Evolutionary conservation across 64 coral and sea anemone species (phyloP).

Genomic region (Pocillopora damicornis): DNA sequence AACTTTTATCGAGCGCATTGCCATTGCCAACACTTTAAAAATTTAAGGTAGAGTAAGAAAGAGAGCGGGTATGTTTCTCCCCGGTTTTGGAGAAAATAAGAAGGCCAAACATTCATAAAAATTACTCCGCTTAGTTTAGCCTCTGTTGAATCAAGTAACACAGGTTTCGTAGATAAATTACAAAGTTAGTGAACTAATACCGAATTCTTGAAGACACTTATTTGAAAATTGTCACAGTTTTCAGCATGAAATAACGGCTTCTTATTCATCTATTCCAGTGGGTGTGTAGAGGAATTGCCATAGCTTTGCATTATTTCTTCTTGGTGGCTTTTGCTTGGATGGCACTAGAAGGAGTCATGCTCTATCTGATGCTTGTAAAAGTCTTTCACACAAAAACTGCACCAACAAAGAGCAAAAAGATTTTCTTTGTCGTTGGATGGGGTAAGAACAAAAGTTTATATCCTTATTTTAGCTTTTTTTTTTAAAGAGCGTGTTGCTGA

Average conservation of each 20-base stretch:
- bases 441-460: conserved; percentile 30
- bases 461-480: not conserved
- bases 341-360: conserved; percentile 78
- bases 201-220: not conserved
- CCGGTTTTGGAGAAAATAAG: no score
- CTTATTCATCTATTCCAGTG: conserved; percentile 20
- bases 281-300: conserved; percentile 61
- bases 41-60: no score
- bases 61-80: no score
- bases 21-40: no score
- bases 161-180: no score
- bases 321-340: conserved; percentile 84
- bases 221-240: not conserved
- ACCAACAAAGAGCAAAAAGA: conserved; percentile 55
- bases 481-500: no score
- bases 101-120: no score
- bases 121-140: no score
- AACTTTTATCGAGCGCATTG: no score
- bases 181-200: no score
- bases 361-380: conserved; percentile 86
- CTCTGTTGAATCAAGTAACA: no score
- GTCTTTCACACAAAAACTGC: conserved; percentile 76
- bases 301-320: conserved; percentile 73
- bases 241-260: not conserved
- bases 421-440: conserved; percentile 79